Evolutionary conservation across 2,888 invertebrate species (phyloP), one percentile per base, ranked within the genome.

Genomic region (Nephrotoma flavescens): DNA sequence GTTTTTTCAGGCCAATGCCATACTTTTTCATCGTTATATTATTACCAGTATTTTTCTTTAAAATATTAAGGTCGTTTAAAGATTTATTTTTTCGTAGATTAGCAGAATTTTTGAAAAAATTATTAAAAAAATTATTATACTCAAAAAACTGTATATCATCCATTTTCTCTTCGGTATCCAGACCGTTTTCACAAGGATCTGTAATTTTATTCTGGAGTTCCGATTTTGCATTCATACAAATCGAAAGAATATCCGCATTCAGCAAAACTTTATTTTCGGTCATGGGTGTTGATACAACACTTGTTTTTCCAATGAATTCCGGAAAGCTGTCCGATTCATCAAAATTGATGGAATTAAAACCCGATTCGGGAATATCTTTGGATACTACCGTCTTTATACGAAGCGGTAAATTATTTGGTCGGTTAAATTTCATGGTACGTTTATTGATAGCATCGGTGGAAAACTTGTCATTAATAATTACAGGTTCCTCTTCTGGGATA

Each of bases 241-340:
- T 96, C 0, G 96, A 95, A 88, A 96, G 92, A 71, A 95, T 94
- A 87, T 94, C 95, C 9, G 94, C 95, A n/a, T 94, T 95, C 88
- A 95, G 95, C 6, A 96, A 90, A 1, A 96, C 93, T 90, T 96
- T 95, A 90, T 94, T 95, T 89, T 96, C 96, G 0, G 95, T 94
- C 93, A 96, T 94, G 0, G 96, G 96, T 0, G 96, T 96, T 0
- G 95, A 95, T 88, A 95, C 96, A 0, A 96, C 94, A 88, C 95
- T 96, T 0, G 95, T 95, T 88, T 95, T 95, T 12, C 95, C 94
- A 6, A 94, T 93, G 89, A 94, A 95, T 88, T 94, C 93, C 41
- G 93, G 93, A 31, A 91, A 92, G 6, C 93, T 93, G 89, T 93
- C 93, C 4, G 90, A 90, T 88, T 92, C 92, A 87, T 94, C 94